A percentile compares a stretch with the other conserved stretches of the same genome.
Evolutionary conservation across 2,888 invertebrate genomes (phyloP).

Genomic region (Lymantria dispar): DNA sequence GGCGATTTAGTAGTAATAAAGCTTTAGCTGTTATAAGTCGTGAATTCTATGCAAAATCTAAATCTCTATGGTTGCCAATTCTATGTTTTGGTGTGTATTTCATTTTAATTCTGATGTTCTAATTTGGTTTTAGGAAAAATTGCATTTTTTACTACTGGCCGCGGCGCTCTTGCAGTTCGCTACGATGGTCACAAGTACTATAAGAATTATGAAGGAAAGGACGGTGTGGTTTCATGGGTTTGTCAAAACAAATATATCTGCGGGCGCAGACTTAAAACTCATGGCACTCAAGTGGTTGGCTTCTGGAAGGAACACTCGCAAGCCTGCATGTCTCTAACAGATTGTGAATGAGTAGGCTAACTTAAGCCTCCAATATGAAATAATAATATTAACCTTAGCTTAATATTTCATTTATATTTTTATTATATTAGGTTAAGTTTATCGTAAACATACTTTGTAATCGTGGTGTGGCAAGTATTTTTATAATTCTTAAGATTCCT

Average conservation of each 20-base stretch:
- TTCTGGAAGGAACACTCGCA: slow-evolving; percentile 18
- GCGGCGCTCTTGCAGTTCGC: slow-evolving; percentile 25
- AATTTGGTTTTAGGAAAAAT: slow-evolving; percentile 18
- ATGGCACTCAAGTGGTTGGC: slow-evolving; percentile 4
- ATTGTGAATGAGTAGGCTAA: not conserved
- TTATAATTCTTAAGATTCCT: no score
- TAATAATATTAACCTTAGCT: not conserved
- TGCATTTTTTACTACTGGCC: slow-evolving; percentile 25
- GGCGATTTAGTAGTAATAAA: no score
- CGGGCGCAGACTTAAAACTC: slow-evolving; percentile 23
- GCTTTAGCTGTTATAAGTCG: no score
- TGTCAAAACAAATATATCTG: slow-evolving; percentile 28
- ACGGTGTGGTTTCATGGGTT: slow-evolving; percentile 28
- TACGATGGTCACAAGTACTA: slow-evolving; percentile 31
- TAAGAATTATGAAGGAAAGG: slow-evolving; percentile 34
- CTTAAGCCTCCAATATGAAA: not conserved
- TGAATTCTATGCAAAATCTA: no score
- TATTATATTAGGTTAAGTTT: not conserved
- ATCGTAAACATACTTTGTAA: not conserved
- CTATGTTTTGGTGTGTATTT: no score
- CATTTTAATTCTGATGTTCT: not conserved
- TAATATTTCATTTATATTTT: not conserved
- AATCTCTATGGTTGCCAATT: no score
- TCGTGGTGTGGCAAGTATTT: no score
- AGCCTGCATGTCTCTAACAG: slow-evolving; percentile 8